Evolutionary conservation across 37 sponge, comb jelly and placozoan species (phyloP), one percentile per base, ranked within the genome.

Genomic region (Cladorhizidae sp.): DNA sequence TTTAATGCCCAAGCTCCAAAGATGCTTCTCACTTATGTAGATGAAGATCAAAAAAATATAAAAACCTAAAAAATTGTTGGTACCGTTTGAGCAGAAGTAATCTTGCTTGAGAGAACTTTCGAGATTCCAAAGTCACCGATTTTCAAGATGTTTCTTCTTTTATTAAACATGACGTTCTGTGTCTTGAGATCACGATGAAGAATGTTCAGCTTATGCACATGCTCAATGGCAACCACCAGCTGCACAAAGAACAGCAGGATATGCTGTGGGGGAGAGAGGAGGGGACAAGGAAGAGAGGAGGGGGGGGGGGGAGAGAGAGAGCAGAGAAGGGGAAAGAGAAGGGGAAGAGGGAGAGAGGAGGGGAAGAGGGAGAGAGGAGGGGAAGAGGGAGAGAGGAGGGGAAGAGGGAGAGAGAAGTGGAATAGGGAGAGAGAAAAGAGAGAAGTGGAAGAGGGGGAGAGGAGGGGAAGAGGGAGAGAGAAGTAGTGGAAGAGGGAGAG

Each of bases 101-200:
- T 95, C 72, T 95, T 95, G 80, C 83, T 92, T 76, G 88, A 87
- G 64, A 95, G 93, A 5, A 95, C 95, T 69, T 95, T 95, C 0
- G 94, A 88, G 67, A 95, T 95, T 0, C 95, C 95, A 82, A 95
- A 95, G 56, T 95, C 95, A 35, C 95, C 94, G 20, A 95, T 86
- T 68, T 95, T 95, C 31, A 92, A 80, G 22, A 95, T 87, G 18
- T 37, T 89, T 70, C 76, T 88, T 84, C 71, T 82, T 61, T 67
- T 81, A 70, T 76, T 85, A 32, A 95, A 74, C 87, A 95, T 86
- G 67, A 95, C 87, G 77, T 95, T 95, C 84, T 95, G 95, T 11
- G 95, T 91, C 85, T 95, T 95, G 76, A 95, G 84, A 40, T 95
- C 95, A 25, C 95, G 83, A 49, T 95, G 95, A 25, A 95, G 83